Evolutionary conservation across 2,888 invertebrate genomes (phyloP).

Genomic region (Choristoneura rosaceana): DNA sequence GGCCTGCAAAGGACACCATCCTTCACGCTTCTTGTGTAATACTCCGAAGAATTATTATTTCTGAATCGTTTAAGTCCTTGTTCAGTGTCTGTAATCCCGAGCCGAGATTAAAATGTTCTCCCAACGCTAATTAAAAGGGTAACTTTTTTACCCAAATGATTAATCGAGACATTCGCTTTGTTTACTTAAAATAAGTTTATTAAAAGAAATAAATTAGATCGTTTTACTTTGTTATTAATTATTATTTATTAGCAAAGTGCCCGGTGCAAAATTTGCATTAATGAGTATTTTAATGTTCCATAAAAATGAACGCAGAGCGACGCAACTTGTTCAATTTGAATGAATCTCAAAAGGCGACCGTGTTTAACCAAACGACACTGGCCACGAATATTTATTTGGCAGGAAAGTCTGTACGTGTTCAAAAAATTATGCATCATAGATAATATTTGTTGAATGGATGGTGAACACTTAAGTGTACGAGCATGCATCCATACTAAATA

Average conservation of each 20-base stretch:
- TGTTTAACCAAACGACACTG: background rate
- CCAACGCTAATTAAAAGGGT: conserved; percentile 81
- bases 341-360: background rate
- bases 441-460: too few species aligned
- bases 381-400: background rate
- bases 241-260: conserved; percentile 6
- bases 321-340: background rate
- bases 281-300: background rate
- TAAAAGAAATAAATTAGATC: conserved; percentile 13
- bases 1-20: conserved; percentile 58
- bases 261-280: conserved; percentile 4
- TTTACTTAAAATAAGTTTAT: conserved; percentile 40
- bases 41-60: conserved; percentile 83
- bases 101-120: conserved; percentile 77
- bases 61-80: conserved; percentile 85
- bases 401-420: too few species aligned
- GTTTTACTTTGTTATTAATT: conserved; percentile 8
- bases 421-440: too few species aligned
- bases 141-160: conserved; percentile 76
- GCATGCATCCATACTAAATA: too few species aligned
- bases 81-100: conserved; percentile 78
- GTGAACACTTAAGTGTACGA: too few species aligned
- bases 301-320: background rate
- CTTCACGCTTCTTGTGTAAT: conserved; percentile 81
- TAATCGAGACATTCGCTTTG: conserved; percentile 64